phyloP scores from a whole-genome alignment of 1,140 invertebrate genomes.

The Danaus plexippus region DNA sequence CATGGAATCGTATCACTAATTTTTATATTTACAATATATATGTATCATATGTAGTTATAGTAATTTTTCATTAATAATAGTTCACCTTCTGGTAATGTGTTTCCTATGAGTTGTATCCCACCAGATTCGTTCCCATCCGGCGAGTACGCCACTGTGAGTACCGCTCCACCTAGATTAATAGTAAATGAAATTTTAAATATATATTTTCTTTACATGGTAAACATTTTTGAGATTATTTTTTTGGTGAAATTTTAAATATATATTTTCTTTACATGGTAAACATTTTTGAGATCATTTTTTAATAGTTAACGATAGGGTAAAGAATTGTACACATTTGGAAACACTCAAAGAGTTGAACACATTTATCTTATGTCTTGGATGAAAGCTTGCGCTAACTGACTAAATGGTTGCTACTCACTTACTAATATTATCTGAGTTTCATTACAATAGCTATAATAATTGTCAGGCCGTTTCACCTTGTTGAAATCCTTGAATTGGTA shows the following conservation, averaged over 20 bases:
- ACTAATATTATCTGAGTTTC: too few species aligned
- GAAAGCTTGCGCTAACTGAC: too few species aligned
- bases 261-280: too few species aligned
- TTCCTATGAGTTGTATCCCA: conserved; percentile 54
- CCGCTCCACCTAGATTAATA: conserved; percentile 73
- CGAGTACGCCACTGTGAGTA: conserved; percentile 81
- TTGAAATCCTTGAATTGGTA: conserved; percentile 76
- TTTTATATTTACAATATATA: conserved; percentile 7
- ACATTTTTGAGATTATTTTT: too few species aligned
- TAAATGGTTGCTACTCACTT: too few species aligned
- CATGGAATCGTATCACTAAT: conserved; percentile 15
- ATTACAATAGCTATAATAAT: too few species aligned
- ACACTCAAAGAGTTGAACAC: too few species aligned
- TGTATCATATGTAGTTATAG: background rate
- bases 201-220: background rate
- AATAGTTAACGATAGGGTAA: too few species aligned
- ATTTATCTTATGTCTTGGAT: too few species aligned
- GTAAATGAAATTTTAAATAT: background rate
- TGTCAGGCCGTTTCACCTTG: conserved; percentile 46
- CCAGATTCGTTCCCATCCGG: conserved; percentile 68
- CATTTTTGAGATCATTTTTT: too few species aligned
- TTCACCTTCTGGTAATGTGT: conserved; percentile 58
- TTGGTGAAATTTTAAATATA: background rate
- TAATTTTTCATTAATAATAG: background rate
- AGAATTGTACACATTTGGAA: too few species aligned